phyloP scores from a whole-genome alignment of 1,140 invertebrate species.

The Aricia agestis region DNA sequence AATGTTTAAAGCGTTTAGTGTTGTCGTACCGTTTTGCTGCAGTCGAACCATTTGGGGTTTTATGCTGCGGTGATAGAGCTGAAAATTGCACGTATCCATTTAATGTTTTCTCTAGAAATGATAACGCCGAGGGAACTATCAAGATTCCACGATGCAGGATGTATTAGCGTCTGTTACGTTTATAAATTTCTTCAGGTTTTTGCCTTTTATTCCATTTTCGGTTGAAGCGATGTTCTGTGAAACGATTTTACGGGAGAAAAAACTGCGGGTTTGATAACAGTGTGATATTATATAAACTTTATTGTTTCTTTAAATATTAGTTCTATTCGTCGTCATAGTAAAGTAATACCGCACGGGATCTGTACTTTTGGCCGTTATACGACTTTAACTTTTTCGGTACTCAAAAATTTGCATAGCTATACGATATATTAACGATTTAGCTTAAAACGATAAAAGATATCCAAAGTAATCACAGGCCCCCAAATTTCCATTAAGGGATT shows the following conservation, averaged over 20 bases:
- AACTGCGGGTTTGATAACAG: background rate
- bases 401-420: too few relatives aligned
- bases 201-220: background rate
- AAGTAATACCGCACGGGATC: too few relatives aligned
- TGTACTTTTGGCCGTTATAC: too few relatives aligned
- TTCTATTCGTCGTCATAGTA: too few relatives aligned
- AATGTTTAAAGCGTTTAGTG: background rate
- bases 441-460: too few relatives aligned
- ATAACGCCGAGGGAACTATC: background rate
- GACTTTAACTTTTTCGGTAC: too few relatives aligned
- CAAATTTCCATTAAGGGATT: too few relatives aligned
- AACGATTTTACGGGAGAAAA: background rate
- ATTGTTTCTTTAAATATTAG: too few relatives aligned
- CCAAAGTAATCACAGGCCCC: too few relatives aligned
- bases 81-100: background rate
- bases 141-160: background rate
- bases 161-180: background rate
- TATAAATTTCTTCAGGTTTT: constrained; percentile 6
- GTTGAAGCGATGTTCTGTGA: background rate
- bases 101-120: background rate
- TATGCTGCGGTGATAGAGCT: background rate
- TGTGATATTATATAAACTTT: too few relatives aligned
- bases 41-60: background rate
- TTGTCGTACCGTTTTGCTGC: background rate
- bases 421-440: too few relatives aligned